phyloP scores from a whole-genome alignment of 1,140 invertebrate genomes.

The Harlomillsia oculata region DNA sequence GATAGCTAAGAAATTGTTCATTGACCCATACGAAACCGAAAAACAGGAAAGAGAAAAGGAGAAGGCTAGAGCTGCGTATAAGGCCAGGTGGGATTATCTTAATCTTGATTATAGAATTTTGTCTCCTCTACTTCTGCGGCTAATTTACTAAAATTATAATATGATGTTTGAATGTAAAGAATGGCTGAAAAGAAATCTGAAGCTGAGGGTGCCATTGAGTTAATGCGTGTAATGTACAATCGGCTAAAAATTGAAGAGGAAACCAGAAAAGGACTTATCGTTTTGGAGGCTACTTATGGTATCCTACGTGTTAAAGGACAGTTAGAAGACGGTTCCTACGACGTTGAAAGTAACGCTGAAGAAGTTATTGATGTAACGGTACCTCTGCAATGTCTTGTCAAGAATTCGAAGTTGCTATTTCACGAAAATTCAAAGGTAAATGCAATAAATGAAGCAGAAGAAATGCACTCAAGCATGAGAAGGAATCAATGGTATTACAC shows the following conservation, averaged over 20 bases:
- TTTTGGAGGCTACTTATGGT: conserved; percentile 75
- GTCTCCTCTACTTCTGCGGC: too few relatives aligned
- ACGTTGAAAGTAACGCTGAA: conserved; percentile 37
- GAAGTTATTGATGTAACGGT: conserved; percentile 85
- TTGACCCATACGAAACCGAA: conserved; percentile 74
- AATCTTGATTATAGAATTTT: background rate
- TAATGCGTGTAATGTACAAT: conserved; percentile 76
- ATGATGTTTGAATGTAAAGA: conserved; percentile 35
- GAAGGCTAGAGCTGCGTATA: conserved; percentile 62
- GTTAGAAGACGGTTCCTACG: conserved; percentile 36
- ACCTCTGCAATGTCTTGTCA: conserved; percentile 85
- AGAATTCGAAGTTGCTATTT: conserved; percentile 75
- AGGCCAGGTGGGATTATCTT: conserved; percentile 45
- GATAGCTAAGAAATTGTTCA: conserved; percentile 69
- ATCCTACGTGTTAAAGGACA: conserved; percentile 34
- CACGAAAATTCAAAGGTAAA: conserved; percentile 76
- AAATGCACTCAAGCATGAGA: background rate
- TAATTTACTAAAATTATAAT: background rate
- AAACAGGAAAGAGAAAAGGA: conserved; percentile 64
- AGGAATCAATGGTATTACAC: background rate
- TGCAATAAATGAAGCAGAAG: conserved; percentile 9
- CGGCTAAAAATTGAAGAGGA: conserved; percentile 67
- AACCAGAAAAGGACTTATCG: conserved; percentile 67
- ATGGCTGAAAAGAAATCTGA: conserved; percentile 68
- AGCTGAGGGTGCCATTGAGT: conserved; percentile 68